Percentiles rank a stretch among this genome's conserved stretches.
These are phyloP conservation scores for Apostichopus parvimensis DNA, from an alignment of 35 echinoderm and acorn worm species.

Conservation along the genomic window DNA sequence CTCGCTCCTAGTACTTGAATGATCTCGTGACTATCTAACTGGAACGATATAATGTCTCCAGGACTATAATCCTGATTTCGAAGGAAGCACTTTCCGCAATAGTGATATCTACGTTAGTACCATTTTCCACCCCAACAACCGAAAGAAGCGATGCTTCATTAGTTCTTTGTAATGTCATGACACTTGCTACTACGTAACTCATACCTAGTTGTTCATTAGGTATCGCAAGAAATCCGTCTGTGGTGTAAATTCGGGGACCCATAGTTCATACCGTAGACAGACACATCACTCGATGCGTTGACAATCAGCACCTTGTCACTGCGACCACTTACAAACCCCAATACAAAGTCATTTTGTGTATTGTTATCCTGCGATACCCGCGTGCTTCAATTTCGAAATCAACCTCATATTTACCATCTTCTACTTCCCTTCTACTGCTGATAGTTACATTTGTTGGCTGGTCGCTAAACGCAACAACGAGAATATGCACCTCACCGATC, in stretches of 20 bases:
- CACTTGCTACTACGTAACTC: slow-evolving; percentile 42
- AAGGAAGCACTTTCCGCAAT: background rate
- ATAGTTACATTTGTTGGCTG: slow-evolving; percentile 57
- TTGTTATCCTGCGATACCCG: slow-evolving; percentile 9
- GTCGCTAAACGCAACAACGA: slow-evolving; percentile 70
- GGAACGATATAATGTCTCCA: slow-evolving; percentile 35
- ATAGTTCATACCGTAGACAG: slow-evolving; percentile 63
- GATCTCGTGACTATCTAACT: slow-evolving; percentile 36
- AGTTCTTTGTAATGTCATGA: background rate
- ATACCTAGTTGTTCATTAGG: slow-evolving; percentile 49
- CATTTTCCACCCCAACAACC: slow-evolving; percentile 44
- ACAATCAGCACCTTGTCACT: slow-evolving; percentile 47
- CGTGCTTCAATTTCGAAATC: slow-evolving; percentile 30
- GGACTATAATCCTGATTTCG: slow-evolving; percentile 6
- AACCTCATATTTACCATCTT: slow-evolving; percentile 14
- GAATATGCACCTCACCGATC: background rate
- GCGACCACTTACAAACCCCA: background rate
- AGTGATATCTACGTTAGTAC: slow-evolving; percentile 48
- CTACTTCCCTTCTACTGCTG: slow-evolving; percentile 53
- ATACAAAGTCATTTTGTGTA: slow-evolving; percentile 22
- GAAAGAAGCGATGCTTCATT: background rate
- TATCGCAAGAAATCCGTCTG: slow-evolving; percentile 66
- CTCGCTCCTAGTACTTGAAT: slow-evolving; percentile 37
- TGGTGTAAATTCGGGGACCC: slow-evolving; percentile 25
- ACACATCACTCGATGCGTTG: slow-evolving; percentile 58